Conservation (phyloP, 2,113 vertebrate genomes). For the Proteles cristata region DNA sequence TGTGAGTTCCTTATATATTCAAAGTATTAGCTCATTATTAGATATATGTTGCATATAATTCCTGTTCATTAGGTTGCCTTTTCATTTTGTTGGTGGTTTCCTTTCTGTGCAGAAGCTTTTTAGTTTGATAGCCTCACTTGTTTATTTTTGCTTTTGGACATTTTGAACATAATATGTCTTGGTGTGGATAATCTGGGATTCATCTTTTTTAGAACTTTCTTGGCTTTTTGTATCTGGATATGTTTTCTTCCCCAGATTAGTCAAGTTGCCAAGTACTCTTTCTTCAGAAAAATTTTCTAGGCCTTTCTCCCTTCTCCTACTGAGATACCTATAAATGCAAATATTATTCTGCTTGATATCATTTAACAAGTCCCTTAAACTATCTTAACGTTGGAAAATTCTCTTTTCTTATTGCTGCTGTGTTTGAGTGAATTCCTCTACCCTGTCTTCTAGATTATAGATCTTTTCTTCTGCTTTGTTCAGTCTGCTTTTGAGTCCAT, state of each 20-base stretch:
- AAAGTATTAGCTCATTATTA: background rate
- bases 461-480: background rate
- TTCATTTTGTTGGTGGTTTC: background rate
- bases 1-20: background rate
- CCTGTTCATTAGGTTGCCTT: background rate
- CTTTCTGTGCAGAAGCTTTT: background rate
- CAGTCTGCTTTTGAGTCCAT: background rate
- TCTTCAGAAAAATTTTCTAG: background rate
- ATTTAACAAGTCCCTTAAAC: background rate
- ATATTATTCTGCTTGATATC: background rate
- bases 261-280: background rate
- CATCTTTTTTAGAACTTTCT: background rate
- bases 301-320: background rate
- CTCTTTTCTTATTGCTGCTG: background rate
- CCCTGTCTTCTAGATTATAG: background rate
- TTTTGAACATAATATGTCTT: background rate
- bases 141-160: background rate
- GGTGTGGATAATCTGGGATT: background rate
- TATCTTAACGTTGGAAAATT: background rate
- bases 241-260: background rate
- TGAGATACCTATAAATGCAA: background rate
- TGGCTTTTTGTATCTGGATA: background rate
- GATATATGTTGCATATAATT: background rate
- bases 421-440: background rate
- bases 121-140: background rate